Conservation (phyloP, 2,797 vertebrate genomes). For the Antrozous pallidus region DNA sequence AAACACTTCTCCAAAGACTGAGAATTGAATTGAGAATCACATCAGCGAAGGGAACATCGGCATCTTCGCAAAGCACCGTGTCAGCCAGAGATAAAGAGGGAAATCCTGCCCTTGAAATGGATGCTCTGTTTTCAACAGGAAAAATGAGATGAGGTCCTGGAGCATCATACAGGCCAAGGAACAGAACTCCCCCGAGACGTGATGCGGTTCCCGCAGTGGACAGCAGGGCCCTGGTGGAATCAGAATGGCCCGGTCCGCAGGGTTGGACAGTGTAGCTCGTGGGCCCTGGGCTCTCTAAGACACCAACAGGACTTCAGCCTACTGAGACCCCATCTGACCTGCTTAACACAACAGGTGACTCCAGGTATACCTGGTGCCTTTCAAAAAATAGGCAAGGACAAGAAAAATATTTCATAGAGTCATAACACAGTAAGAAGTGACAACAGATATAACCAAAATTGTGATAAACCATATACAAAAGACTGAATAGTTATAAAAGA, state of each 20-base stretch:
- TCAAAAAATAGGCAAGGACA: too few relatives aligned
- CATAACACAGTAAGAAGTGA: background rate
- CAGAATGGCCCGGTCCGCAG: background rate
- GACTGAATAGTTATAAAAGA: background rate
- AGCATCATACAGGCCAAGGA: background rate
- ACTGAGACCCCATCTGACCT: background rate
- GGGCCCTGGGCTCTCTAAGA: background rate
- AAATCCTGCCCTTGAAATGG: background rate
- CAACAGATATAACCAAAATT: background rate
- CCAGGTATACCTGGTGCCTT: background rate
- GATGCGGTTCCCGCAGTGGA: background rate
- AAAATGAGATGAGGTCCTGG: background rate
- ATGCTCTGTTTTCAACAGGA: background rate
- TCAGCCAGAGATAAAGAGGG: background rate
- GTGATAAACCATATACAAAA: background rate
- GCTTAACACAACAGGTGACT: background rate
- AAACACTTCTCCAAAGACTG: background rate
- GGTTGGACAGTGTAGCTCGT: background rate
- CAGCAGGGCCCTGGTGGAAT: background rate
- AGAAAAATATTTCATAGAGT: background rate
- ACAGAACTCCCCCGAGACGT: background rate
- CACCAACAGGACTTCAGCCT: background rate
- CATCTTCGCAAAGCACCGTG: background rate
- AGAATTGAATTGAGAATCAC: background rate
- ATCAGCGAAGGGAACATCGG: background rate